Evolutionary conservation across 1,140 invertebrate species (phyloP), one percentile per base, ranked within the genome.

Genomic region (Leptoteleia sp.): DNA sequence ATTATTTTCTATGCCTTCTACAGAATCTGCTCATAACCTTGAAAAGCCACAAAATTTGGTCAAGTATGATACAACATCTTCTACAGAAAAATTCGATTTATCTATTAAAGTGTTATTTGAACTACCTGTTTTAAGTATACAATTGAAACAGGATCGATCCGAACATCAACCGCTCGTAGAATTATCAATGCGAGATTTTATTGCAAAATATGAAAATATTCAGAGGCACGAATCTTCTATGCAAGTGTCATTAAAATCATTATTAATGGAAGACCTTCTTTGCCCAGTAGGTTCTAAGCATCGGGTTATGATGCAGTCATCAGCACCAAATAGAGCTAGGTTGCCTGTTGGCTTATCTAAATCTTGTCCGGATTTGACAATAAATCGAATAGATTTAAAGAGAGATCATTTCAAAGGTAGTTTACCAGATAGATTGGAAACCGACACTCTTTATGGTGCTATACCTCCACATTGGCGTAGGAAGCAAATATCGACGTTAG

Each of bases 191-290:
- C 89, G 93, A 27, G 95, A 97, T 82, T 95, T 98, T 81, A 89
- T 92, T 13, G 91, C 96, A 6, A 93, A 93, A 11, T 95, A 94
- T 81, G 92, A 94, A 40, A 93, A 93, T 78, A 87, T 91, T 38
- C 91, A 93, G 37, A 84, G 86, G 35, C 91, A 93, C 73, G 92
- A 94, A 87, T 94, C 93, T 12, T 92, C 91, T 37, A 90, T 96
- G 43, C 92, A 95, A 87, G 92, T 98, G 0, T 94, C 94, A 0
- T 88, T 98, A 1, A 92, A 94, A 33, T 96, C 96, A 0, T 91
- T 98, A 0, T 89, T 95, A 0, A 96, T 98, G 94, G 96, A 97
- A 88, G 96, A 98, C 89, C 88, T 97, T 8, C 91, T 95, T 0
- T 93, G 94, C 78, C 92, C 94, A 1, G 90, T 92, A 15, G 92